Conservation (phyloP, 2,113 vertebrate genomes). For the Aptenodytes forsteri region DNA sequence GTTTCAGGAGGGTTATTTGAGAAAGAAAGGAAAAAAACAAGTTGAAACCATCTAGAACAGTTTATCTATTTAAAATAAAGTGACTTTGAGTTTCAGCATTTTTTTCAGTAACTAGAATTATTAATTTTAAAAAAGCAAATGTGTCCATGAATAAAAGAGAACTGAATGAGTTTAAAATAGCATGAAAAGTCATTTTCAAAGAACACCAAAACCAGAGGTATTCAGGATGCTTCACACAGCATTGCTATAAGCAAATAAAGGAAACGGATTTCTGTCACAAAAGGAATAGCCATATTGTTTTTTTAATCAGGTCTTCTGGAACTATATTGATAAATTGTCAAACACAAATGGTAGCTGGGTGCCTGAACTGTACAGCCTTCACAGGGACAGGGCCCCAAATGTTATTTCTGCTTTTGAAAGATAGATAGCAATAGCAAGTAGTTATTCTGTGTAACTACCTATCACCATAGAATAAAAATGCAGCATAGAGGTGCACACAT, state of each 20-base stretch:
- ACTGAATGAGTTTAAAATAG: not conserved
- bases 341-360: not conserved
- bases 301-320: not conserved
- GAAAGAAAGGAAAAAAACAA: not conserved
- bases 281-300: not conserved
- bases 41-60: not conserved
- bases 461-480: not conserved
- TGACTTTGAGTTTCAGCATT: not conserved
- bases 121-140: not conserved
- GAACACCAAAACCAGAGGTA: not conserved
- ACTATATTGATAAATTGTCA: not conserved
- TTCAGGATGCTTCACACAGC: not conserved
- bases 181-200: not conserved
- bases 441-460: not conserved
- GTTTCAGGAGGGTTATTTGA: not conserved
- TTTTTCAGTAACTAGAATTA: not conserved
- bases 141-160: not conserved
- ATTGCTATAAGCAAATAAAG: not conserved
- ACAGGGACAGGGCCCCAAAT: not conserved
- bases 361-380: not conserved
- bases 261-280: not conserved
- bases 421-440: not conserved
- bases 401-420: not conserved
- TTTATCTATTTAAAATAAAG: not conserved
- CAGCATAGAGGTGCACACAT: not conserved